A percentile compares a stretch with the other conserved stretches of the same genome.
phyloP scores from a whole-genome alignment of 2,888 invertebrate species.

The Ctena decussata region DNA sequence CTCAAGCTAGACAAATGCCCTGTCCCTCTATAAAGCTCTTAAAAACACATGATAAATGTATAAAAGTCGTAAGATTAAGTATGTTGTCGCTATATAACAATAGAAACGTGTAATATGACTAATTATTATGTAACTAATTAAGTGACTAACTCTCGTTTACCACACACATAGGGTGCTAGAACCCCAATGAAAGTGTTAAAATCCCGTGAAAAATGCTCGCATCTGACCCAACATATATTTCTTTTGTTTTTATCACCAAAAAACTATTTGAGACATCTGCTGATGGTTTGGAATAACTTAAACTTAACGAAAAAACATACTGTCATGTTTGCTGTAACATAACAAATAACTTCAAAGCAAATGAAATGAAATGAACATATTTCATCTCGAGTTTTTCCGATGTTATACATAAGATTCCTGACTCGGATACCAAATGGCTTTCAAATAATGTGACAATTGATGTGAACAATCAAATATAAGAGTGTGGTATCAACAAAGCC shows the following conservation, averaged over 20 bases:
- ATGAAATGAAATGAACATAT: slow-evolving; percentile 5
- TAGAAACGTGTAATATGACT: slow-evolving; percentile 25
- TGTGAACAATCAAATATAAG: not conserved
- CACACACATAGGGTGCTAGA: not conserved
- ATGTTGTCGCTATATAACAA: slow-evolving; percentile 23
- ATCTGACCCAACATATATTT: not conserved
- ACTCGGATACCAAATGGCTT: not conserved
- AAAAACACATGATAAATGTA: not conserved
- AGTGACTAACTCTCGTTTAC: slow-evolving; percentile 19
- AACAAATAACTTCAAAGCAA: slow-evolving; percentile 11
- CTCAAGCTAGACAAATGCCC: not conserved
- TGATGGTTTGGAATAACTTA: not conserved
- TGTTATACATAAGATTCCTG: not conserved
- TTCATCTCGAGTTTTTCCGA: not conserved
- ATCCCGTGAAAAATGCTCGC: not conserved
- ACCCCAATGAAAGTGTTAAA: slow-evolving; percentile 5
- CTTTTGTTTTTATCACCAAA: slow-evolving; percentile 7
- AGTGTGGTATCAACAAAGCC: not conserved
- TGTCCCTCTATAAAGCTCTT: not conserved
- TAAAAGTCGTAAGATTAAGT: slow-evolving; percentile 21
- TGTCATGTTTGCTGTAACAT: slow-evolving; percentile 4
- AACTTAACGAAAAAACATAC: not conserved
- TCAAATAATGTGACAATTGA: slow-evolving; percentile 1
- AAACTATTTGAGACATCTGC: not conserved
- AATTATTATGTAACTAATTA: slow-evolving; percentile 30